These are phyloP conservation scores for Pseudopipra pipra DNA, from an alignment of 2,113 vertebrate genomes.

Conservation along the genomic window DNA sequence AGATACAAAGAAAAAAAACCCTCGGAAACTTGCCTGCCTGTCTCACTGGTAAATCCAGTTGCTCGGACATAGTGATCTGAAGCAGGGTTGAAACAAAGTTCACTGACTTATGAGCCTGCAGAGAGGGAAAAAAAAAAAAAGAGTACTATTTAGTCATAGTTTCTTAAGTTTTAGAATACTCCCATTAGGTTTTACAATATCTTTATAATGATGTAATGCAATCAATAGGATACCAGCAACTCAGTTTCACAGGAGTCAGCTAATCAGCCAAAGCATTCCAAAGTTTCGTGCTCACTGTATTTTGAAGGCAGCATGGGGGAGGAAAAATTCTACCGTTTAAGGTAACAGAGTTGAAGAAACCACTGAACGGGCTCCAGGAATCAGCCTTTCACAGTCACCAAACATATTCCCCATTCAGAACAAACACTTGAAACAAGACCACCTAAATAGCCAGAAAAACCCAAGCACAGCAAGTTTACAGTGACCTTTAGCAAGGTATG, in stretches of 20 bases:
- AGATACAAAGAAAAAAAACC: not conserved
- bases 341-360: not conserved
- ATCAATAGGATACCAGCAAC: not conserved
- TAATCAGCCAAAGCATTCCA: not conserved
- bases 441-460: not conserved
- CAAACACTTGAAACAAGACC: not conserved
- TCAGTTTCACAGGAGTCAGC: not conserved
- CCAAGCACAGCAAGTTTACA: not conserved
- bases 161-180: not conserved
- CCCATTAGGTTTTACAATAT: not conserved
- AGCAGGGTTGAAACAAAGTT: constrained; percentile 96
- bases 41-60: constrained; percentile 95
- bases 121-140: constrained; percentile 3
- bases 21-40: constrained; percentile 89
- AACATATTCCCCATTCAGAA: not conserved
- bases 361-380: not conserved
- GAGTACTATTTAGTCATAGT: not conserved
- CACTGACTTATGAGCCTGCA: constrained; percentile 90
- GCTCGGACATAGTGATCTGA: constrained; percentile 96
- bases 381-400: not conserved
- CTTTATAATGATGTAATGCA: not conserved
- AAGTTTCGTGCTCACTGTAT: not conserved
- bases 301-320: not conserved
- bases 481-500: not conserved
- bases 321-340: not conserved